phyloP scores from a whole-genome alignment of 2,113 vertebrate genomes.

The Lepisosteus osseus region DNA sequence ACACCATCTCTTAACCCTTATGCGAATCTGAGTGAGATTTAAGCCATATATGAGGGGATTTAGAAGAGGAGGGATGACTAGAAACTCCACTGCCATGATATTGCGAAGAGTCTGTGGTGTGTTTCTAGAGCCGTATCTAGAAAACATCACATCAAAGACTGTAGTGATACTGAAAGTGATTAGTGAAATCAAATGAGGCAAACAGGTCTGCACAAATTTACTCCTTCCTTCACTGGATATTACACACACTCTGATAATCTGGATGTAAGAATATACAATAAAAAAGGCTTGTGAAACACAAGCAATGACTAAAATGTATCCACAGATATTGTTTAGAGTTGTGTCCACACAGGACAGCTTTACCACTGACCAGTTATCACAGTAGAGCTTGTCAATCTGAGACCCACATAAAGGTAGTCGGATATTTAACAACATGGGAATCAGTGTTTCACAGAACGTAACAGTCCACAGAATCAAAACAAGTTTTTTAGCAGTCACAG shows the following conservation, averaged over 20 bases:
- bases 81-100: constrained; percentile 15
- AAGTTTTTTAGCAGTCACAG: background rate
- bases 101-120: constrained; percentile 10
- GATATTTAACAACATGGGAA: background rate
- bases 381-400: constrained; percentile 8
- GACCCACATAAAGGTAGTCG: background rate
- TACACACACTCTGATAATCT: background rate
- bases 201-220: constrained; percentile 15
- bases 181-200: constrained; percentile 13
- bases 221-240: background rate
- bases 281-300: background rate
- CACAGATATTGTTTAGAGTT: constrained; percentile 3
- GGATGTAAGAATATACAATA: background rate
- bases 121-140: constrained; percentile 13
- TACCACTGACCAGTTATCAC: constrained; percentile 13
- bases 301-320: background rate
- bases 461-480: background rate
- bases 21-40: background rate
- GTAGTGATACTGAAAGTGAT: constrained; percentile 1
- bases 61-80: constrained; percentile 12
- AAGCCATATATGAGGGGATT: constrained; percentile 10
- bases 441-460: background rate
- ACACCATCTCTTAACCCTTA: background rate
- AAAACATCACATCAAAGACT: constrained; percentile 18
- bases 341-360: constrained; percentile 11